Percentiles rank a stretch among this genome's conserved stretches.
Evolutionary conservation across 2,888 invertebrate species (phyloP).

Genomic region (Leistus spinibarbis): DNA sequence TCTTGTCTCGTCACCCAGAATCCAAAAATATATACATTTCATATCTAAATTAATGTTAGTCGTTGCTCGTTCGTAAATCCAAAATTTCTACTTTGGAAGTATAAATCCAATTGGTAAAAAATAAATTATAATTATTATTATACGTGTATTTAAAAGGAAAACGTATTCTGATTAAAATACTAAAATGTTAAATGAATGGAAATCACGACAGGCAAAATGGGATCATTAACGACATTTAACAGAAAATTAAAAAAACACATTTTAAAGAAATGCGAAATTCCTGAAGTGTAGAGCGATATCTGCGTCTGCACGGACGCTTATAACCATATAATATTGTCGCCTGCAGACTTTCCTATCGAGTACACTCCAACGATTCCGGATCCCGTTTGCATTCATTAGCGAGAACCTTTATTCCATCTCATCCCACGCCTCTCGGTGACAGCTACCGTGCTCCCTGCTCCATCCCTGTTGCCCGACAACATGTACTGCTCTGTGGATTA

Average conservation of each 20-base stretch:
- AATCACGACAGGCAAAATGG: constrained; percentile 17
- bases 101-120: no score
- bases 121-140: no score
- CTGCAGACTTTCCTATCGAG: constrained; percentile 39
- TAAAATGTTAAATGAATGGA: neutral
- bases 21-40: no score
- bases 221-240: constrained; percentile 32
- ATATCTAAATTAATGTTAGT: no score
- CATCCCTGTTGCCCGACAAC: neutral
- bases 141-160: no score
- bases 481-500: neutral
- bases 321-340: constrained; percentile 42
- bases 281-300: neutral
- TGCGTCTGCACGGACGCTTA: constrained; percentile 27
- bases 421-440: constrained; percentile 24
- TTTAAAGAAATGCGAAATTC: constrained; percentile 25
- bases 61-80: no score
- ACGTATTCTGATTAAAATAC: neutral
- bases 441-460: constrained; percentile 1
- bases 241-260: constrained; percentile 33
- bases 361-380: constrained; percentile 36
- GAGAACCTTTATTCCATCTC: constrained; percentile 39
- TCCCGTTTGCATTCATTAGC: constrained; percentile 42
- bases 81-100: no score
- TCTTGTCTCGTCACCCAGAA: no score